Conservation (phyloP, 2,797 vertebrate genomes). For the Alectoris magna region DNA sequence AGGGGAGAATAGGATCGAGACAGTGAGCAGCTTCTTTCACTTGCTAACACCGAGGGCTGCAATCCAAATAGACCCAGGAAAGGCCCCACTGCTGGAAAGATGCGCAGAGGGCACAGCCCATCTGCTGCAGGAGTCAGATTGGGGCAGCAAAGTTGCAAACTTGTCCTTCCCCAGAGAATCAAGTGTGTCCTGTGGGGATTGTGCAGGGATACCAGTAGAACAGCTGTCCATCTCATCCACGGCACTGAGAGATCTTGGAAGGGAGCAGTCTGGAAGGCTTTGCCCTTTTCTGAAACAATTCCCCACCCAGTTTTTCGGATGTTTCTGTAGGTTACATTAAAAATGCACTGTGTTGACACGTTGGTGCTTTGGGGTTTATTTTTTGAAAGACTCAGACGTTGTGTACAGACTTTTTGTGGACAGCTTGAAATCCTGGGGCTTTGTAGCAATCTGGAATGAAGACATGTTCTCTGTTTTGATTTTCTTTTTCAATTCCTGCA, state of each 20-base stretch:
- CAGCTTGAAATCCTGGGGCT: conserved; percentile 31
- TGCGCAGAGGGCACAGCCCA: neutral
- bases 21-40: conserved; percentile 63
- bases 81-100: neutral
- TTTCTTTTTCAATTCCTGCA: neutral
- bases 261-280: conserved; percentile 25
- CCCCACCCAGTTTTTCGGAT: conserved; percentile 47
- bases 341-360: conserved; percentile 24
- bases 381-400: conserved; percentile 34
- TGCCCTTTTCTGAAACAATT: conserved; percentile 48
- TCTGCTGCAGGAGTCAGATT: neutral
- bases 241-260: neutral
- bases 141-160: neutral
- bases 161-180: neutral
- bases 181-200: accelerated
- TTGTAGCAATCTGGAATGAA: conserved; percentile 50
- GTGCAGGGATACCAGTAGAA: neutral
- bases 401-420: conserved; percentile 33
- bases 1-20: conserved; percentile 32
- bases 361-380: neutral
- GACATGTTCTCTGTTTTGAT: neutral
- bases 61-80: neutral
- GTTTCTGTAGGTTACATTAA: conserved; percentile 34
- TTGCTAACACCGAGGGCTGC: neutral
- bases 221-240: neutral